Evolutionary conservation across 1,140 invertebrate genomes (phyloP).

Genomic region (Theocolax elegans): DNA sequence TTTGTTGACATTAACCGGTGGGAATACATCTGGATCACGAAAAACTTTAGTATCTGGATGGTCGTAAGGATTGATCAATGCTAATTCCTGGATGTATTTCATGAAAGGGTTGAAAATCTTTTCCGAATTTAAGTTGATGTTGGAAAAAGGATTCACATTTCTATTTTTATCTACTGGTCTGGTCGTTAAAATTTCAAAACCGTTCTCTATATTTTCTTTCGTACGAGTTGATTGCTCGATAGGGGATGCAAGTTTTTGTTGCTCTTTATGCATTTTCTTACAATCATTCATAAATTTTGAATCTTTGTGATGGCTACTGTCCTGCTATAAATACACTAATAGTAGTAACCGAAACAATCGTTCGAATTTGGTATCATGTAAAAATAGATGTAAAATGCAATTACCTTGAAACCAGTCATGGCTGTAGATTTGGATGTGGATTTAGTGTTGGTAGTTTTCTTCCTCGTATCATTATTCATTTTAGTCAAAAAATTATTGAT

Average conservation of each 20-base stretch:
- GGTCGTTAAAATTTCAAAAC: not conserved
- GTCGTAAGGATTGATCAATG: slow-evolving; percentile 16
- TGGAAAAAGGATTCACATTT: not conserved
- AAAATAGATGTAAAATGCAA: too few relatives aligned
- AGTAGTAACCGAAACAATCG: too few relatives aligned
- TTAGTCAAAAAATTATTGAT: slow-evolving; percentile 23
- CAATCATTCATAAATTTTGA: not conserved
- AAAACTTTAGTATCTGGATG: slow-evolving; percentile 24
- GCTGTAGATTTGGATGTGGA: not conserved
- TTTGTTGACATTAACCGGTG: slow-evolving; percentile 16
- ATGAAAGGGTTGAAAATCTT: not conserved
- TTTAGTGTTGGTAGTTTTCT: too few relatives aligned
- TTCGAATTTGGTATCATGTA: too few relatives aligned
- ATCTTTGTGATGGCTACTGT: not conserved
- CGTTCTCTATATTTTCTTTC: too few relatives aligned
- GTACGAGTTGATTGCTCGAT: not conserved
- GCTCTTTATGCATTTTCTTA: not conserved
- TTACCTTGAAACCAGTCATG: not conserved
- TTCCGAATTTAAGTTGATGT: not conserved
- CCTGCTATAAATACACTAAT: not conserved
- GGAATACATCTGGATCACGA: slow-evolving; percentile 32
- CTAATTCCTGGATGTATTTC: slow-evolving; percentile 3
- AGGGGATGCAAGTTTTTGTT: not conserved
- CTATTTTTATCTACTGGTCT: not conserved
- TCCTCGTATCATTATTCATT: slow-evolving; percentile 5